Conservation (phyloP, 2,113 vertebrate species). For the Triplophysa dalaica region DNA sequence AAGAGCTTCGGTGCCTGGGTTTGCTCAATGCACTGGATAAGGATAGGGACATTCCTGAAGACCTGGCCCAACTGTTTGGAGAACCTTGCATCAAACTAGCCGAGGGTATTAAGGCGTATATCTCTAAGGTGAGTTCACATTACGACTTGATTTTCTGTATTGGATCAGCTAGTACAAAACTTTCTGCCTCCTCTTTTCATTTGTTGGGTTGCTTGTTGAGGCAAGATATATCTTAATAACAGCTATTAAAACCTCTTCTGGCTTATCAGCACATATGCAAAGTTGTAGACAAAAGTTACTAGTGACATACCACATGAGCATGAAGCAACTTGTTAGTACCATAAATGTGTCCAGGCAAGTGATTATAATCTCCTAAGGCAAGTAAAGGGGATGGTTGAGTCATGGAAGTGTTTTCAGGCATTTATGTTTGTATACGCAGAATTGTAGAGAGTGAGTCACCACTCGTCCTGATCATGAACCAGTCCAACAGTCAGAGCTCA, state of each 20-base stretch:
- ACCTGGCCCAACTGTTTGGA: conserved; percentile 77
- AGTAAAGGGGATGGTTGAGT: conserved; percentile 38
- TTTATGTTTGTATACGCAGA: conserved; percentile 37
- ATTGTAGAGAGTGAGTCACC: conserved; percentile 44
- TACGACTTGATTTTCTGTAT: conserved; percentile 2
- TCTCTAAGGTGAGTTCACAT: conserved; percentile 76
- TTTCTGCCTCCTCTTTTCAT: neutral
- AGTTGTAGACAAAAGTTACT: conserved; percentile 24
- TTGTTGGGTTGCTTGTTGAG: neutral
- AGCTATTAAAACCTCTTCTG: conserved; percentile 18
- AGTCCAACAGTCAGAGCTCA: conserved; percentile 19
- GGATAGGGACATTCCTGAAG: conserved; percentile 75
- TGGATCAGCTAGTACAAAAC: neutral
- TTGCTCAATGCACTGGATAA: conserved; percentile 76
- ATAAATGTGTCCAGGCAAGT: conserved; percentile 52
- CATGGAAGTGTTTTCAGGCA: conserved; percentile 42
- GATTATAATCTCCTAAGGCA: conserved; percentile 20
- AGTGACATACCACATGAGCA: conserved; percentile 26
- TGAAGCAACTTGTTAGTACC: conserved; percentile 29
- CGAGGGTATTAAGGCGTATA: conserved; percentile 81
- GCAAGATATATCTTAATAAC: neutral
- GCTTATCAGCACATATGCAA: neutral
- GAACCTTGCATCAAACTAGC: conserved; percentile 84
- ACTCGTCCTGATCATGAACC: conserved; percentile 29
- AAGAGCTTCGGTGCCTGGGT: conserved; percentile 83